A percentile compares a stretch with the other conserved stretches of the same genome.
Conservation (phyloP, 2,888 invertebrate genomes). For the Leucophenga montana region DNA sequence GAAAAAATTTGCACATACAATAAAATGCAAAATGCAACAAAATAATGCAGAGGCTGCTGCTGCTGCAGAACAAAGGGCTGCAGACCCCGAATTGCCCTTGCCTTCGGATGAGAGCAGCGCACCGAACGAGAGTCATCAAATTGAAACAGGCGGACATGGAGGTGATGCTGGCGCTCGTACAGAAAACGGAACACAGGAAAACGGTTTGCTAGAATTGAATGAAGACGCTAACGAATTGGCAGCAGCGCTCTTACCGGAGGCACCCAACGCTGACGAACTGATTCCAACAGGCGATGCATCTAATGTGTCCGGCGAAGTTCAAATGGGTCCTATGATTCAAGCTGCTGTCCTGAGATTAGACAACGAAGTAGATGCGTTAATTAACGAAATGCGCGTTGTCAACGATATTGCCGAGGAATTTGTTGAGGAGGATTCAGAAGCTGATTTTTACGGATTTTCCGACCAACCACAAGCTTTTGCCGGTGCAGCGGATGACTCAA, state of each 20-base stretch:
- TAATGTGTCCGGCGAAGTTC: neutral
- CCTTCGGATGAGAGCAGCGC: neutral
- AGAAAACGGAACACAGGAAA: neutral
- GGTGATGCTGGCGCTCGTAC: neutral
- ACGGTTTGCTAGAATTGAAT: neutral
- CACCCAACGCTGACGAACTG: neutral
- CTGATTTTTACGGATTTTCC: conserved; percentile 20
- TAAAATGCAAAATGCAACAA: conserved; percentile 40
- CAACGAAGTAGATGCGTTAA: conserved; percentile 2
- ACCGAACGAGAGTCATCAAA: neutral
- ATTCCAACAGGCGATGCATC: neutral
- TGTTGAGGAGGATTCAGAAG: conserved; percentile 6
- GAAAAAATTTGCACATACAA: neutral
- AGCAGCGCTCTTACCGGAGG: neutral
- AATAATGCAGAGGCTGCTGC: conserved; percentile 39
- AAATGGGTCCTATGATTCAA: neutral
- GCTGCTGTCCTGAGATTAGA: neutral
- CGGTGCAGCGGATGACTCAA: conserved; percentile 21
- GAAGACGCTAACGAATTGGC: conserved; percentile 29
- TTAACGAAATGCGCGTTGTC: conserved; percentile 35
- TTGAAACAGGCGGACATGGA: neutral
- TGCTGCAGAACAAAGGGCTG: conserved; percentile 23
- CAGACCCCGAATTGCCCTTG: neutral
- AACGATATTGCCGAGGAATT: conserved; percentile 35
- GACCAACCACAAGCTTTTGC: neutral